These are phyloP conservation scores for Tragelaphus scriptus DNA, from an alignment of 2,113 vertebrate species.

Conservation along the genomic window DNA sequence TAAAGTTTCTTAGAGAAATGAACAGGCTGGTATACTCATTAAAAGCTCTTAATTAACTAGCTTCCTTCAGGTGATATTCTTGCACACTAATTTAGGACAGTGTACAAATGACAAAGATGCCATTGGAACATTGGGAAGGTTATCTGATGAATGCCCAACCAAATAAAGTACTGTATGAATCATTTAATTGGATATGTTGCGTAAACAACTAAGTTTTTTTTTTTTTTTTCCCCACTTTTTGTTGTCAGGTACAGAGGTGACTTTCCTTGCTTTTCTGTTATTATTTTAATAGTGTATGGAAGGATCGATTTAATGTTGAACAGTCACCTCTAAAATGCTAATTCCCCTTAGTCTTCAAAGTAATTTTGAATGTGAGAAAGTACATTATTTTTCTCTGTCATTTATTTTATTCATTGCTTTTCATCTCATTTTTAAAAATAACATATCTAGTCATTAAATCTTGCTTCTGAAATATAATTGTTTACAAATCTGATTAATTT, in stretches of 20 bases:
- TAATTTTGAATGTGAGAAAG: background rate
- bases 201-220: slow-evolving; percentile 24
- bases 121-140: slow-evolving; percentile 24
- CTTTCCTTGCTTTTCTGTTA: background rate
- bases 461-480: slow-evolving; percentile 39
- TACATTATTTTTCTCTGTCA: background rate
- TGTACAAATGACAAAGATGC: slow-evolving; percentile 26
- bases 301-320: background rate
- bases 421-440: background rate
- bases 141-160: slow-evolving; percentile 44
- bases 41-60: slow-evolving; percentile 60
- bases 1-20: slow-evolving; percentile 15
- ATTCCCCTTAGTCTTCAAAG: background rate
- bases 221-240: background rate
- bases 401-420: background rate
- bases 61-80: slow-evolving; percentile 60
- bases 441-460: background rate
- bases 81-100: slow-evolving; percentile 38
- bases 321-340: background rate
- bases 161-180: slow-evolving; percentile 13
- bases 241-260: background rate
- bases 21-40: slow-evolving; percentile 63
- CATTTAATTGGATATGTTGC: slow-evolving; percentile 6
- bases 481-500: slow-evolving; percentile 48
- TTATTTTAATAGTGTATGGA: background rate